Conservation (phyloP, 2,113 vertebrate genomes). For the Accipiter cooperii region DNA sequence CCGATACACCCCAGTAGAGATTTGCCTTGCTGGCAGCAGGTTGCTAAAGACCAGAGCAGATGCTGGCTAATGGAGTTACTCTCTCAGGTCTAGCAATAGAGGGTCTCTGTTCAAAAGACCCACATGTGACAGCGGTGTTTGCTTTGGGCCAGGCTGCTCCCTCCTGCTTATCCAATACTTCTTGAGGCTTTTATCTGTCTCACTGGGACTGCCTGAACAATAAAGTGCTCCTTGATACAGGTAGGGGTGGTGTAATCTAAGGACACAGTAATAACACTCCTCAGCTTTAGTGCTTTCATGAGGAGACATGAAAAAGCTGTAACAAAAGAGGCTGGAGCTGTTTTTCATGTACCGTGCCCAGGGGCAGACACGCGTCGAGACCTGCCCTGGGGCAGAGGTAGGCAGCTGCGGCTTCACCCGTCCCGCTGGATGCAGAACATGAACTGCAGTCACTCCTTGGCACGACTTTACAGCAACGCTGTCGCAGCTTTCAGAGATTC, state of each 20-base stretch:
- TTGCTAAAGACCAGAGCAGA: not conserved
- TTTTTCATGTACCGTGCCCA: not conserved
- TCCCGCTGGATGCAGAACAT: fast-evolving
- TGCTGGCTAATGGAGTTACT: not conserved
- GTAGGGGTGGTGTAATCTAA: not conserved
- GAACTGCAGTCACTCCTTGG: not conserved
- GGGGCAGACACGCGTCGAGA: not conserved
- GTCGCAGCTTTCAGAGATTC: not conserved
- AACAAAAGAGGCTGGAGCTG: not conserved
- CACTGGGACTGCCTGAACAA: not conserved
- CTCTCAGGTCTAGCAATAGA: not conserved
- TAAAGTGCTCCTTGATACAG: not conserved
- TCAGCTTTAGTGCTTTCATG: not conserved
- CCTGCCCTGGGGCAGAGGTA: not conserved
- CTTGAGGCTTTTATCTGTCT: not conserved
- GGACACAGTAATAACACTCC: not conserved
- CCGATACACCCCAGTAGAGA: fast-evolving
- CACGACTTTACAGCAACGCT: not conserved
- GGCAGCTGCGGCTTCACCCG: not conserved
- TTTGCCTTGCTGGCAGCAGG: not conserved
- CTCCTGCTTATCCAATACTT: not conserved
- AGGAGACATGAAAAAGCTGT: not conserved
- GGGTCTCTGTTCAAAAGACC: not conserved
- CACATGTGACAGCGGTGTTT: not conserved
- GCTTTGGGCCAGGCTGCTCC: not conserved